Evolutionary conservation across 2,888 invertebrate species (phyloP).

Genomic region (Luffia ferchaultella): DNA sequence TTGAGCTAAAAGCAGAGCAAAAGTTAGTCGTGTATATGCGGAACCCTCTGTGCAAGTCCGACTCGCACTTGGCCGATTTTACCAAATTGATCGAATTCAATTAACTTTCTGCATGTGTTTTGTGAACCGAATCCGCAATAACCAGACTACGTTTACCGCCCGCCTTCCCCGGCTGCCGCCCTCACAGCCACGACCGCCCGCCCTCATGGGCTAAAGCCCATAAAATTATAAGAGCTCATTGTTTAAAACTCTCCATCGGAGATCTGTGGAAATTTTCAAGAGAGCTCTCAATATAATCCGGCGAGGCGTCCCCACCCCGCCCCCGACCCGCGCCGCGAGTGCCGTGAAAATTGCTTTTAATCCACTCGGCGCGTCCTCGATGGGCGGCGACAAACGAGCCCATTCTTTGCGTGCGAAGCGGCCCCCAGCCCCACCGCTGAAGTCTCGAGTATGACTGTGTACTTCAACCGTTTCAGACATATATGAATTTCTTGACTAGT

Average conservation of each 20-base stretch:
- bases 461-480: too few relatives aligned
- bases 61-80: too few relatives aligned
- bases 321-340: conserved; percentile 27
- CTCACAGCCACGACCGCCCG: not conserved
- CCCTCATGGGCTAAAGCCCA: not conserved
- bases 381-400: conserved; percentile 5
- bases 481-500: too few relatives aligned
- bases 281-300: not conserved
- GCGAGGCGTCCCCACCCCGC: conserved; percentile 6
- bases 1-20: too few relatives aligned
- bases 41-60: too few relatives aligned
- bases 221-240: not conserved
- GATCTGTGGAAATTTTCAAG: not conserved
- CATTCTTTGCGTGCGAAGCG: not conserved
- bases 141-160: too few relatives aligned
- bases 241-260: not conserved
- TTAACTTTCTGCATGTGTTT: too few relatives aligned
- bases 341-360: conserved; percentile 50
- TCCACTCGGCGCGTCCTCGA: conserved; percentile 29
- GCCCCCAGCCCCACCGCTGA: too few relatives aligned
- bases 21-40: too few relatives aligned
- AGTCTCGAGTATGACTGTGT: too few relatives aligned
- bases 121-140: too few relatives aligned
- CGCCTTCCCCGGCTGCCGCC: not conserved
- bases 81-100: too few relatives aligned